Conservation (phyloP, 1,140 invertebrate species). For the Cotesia typhae region DNA sequence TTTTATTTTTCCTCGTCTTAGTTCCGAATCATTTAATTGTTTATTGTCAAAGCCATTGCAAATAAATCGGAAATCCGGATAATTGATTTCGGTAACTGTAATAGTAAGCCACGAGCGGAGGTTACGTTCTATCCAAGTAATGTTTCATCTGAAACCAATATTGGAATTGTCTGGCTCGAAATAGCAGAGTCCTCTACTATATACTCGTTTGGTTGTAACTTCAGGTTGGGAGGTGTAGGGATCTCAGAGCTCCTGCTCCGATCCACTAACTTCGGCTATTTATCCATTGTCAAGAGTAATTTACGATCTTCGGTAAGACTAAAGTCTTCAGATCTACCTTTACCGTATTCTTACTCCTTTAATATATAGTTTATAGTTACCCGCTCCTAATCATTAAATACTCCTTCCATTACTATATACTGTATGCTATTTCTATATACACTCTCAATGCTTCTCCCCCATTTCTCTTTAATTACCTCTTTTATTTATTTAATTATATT, state of each 20-base stretch:
- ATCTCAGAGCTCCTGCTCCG: neutral
- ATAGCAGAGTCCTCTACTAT: constrained; percentile 10
- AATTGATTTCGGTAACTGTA: constrained; percentile 9
- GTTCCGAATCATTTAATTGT: neutral
- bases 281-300: constrained; percentile 17
- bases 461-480: too few relatives aligned
- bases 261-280: constrained; percentile 22
- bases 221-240: neutral
- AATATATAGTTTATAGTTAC: too few relatives aligned
- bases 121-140: neutral
- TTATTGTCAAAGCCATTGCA: neutral
- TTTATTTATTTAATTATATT: too few relatives aligned
- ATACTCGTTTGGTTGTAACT: constrained; percentile 13
- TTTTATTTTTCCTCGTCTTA: neutral
- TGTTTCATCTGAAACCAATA: constrained; percentile 30
- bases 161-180: constrained; percentile 26
- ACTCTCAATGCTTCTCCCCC: too few relatives aligned
- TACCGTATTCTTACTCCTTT: too few relatives aligned
- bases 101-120: neutral
- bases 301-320: too few relatives aligned
- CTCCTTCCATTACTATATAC: too few relatives aligned
- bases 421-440: too few relatives aligned
- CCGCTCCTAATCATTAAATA: too few relatives aligned
- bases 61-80: too few relatives aligned
- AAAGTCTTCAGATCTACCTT: too few relatives aligned